Evolutionary conservation across 2,888 invertebrate genomes (phyloP).

Genomic region (Mermis nigrescens): DNA sequence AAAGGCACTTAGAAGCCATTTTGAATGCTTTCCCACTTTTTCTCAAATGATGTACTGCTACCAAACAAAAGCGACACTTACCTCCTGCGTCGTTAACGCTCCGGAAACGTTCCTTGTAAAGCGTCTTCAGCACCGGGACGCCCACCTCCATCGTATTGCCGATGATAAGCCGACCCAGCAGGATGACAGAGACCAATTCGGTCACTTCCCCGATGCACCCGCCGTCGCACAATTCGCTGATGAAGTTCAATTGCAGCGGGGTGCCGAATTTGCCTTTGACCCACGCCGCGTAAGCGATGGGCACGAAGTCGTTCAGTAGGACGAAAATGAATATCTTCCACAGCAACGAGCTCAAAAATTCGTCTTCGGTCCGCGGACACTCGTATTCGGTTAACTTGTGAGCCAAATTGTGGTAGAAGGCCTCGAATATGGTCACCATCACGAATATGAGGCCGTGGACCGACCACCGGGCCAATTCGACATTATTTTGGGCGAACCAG

Average conservation of each 20-base stretch:
- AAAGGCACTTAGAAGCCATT: too few relatives aligned
- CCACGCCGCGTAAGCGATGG: slow-evolving; percentile 6
- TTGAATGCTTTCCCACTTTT: too few relatives aligned
- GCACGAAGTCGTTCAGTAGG: neutral
- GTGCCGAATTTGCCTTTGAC: neutral
- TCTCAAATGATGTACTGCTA: too few relatives aligned
- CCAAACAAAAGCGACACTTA: too few relatives aligned
- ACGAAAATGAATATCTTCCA: slow-evolving; percentile 7
- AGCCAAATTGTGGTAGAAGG: neutral
- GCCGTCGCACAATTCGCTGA: slow-evolving; percentile 1
- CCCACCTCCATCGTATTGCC: slow-evolving; percentile 3
- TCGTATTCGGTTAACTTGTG: neutral
- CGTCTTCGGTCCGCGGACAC: neutral
- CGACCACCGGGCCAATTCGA: neutral
- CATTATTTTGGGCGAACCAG: neutral
- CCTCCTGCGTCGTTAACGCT: neutral
- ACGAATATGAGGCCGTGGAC: slow-evolving; percentile 2
- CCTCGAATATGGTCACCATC: slow-evolving; percentile 1
- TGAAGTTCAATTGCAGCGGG: neutral
- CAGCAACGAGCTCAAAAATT: neutral
- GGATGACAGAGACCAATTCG: neutral
- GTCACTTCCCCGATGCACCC: slow-evolving; percentile 4
- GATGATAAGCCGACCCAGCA: neutral
- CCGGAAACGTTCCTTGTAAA: neutral
- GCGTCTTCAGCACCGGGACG: neutral